A percentile compares a stretch with the other conserved stretches of the same genome.
These are phyloP conservation scores for Mobula hypostoma DNA, from an alignment of 2,113 vertebrate species.

Conservation along the genomic window DNA sequence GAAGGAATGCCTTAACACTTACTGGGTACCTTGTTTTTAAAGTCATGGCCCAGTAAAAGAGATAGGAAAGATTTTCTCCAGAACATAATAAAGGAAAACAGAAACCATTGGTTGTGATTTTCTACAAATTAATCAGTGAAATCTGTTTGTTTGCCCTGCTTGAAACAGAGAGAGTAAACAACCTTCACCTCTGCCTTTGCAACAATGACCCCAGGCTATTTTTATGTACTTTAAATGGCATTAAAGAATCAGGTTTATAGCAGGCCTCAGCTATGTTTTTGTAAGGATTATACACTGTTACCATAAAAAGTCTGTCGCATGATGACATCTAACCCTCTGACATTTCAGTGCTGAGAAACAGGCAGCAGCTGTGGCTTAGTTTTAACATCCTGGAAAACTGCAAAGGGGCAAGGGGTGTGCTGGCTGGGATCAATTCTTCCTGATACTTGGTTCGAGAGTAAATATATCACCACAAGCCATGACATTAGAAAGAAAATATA, in stretches of 20 bases:
- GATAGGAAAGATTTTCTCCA: neutral
- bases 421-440: neutral
- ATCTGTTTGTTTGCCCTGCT: neutral
- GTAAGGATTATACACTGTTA: neutral
- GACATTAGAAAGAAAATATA: neutral
- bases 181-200: neutral
- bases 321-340: slow-evolving; percentile 20
- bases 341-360: slow-evolving; percentile 3
- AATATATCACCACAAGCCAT: neutral
- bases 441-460: neutral
- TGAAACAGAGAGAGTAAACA: neutral
- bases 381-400: neutral
- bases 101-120: neutral
- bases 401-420: neutral
- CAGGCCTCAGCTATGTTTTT: slow-evolving; percentile 2
- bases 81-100: neutral
- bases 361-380: slow-evolving; percentile 13
- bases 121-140: neutral
- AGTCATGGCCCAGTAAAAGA: neutral
- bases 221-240: neutral
- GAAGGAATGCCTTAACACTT: neutral
- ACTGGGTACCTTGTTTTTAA: neutral
- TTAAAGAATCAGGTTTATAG: neutral
- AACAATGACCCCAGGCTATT: neutral
- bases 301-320: slow-evolving; percentile 13